Conservation (phyloP, 2,797 vertebrate species). For the Zalophus californianus region DNA sequence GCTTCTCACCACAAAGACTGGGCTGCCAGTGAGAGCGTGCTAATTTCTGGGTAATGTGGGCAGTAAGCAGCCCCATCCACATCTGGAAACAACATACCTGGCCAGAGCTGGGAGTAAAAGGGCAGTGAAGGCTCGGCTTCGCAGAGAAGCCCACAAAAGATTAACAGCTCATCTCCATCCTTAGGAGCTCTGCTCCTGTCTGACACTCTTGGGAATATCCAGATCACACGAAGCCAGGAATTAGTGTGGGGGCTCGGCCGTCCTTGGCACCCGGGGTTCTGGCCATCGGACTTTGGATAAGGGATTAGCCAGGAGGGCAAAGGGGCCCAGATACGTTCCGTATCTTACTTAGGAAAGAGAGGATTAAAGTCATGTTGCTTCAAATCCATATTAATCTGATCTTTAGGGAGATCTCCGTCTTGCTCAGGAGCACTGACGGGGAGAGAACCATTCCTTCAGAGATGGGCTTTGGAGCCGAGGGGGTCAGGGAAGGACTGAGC, state of each 20-base stretch:
- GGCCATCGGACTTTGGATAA: background rate
- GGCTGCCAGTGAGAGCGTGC: too few relatives aligned
- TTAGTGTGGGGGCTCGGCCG: fast-evolving
- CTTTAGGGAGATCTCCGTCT: background rate
- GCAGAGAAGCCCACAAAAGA: background rate
- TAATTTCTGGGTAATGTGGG: too few relatives aligned
- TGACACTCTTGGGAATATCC: fast-evolving
- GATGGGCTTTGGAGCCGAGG: fast-evolving
- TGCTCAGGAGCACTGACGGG: fast-evolving
- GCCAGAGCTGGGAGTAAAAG: background rate
- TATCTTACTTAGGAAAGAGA: background rate
- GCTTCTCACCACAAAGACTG: background rate
- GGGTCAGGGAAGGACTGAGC: background rate
- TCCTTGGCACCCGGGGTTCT: background rate
- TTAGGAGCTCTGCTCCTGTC: fast-evolving
- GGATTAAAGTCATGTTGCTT: background rate
- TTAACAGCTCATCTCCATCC: fast-evolving
- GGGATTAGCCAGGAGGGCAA: background rate
- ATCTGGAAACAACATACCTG: background rate
- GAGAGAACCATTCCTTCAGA: background rate
- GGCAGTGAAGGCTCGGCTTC: background rate
- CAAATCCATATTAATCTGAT: background rate
- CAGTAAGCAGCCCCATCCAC: fast-evolving
- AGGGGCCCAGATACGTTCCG: background rate
- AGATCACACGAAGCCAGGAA: fast-evolving